Conservation (phyloP, 2,888 invertebrate genomes). For the Anaspis maculata region DNA sequence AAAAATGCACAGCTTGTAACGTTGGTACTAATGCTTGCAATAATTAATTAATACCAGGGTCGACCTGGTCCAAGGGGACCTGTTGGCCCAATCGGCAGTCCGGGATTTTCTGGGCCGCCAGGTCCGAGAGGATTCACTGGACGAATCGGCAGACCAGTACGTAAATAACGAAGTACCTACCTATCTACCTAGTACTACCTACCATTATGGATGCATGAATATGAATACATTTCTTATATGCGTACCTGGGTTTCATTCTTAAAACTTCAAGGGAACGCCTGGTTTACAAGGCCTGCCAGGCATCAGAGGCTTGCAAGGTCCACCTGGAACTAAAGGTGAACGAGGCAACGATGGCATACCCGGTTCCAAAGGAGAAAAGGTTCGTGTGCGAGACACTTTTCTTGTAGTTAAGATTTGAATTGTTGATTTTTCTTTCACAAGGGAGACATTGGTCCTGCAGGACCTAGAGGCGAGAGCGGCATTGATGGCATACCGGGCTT, state of each 20-base stretch:
- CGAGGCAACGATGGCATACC: slow-evolving; percentile 38
- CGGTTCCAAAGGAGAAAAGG: slow-evolving; percentile 39
- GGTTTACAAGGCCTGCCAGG: slow-evolving; percentile 43
- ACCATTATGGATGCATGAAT: no score
- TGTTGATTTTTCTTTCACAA: slow-evolving; percentile 1
- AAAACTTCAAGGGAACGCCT: slow-evolving; percentile 35
- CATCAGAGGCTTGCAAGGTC: slow-evolving; percentile 39
- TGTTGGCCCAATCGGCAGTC: slow-evolving; percentile 39
- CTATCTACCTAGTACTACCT: neutral
- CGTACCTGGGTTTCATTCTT: no score
- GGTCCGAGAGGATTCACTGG: slow-evolving; percentile 41
- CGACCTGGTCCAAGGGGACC: slow-evolving; percentile 43
- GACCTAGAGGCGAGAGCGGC: slow-evolving; percentile 39
- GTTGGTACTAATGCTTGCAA: slow-evolving; percentile 4
- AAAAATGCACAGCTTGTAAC: slow-evolving; percentile 4
- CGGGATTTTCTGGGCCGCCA: slow-evolving; percentile 39
- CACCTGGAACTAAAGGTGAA: slow-evolving; percentile 41
- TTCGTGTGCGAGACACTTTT: slow-evolving; percentile 3
- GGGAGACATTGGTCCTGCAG: slow-evolving; percentile 39
- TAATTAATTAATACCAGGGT: slow-evolving; percentile 36
- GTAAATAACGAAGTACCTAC: neutral
- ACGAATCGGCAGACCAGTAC: neutral
- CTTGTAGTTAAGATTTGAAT: no score
- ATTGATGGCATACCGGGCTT: slow-evolving; percentile 26
- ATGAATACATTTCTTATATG: no score